These are phyloP conservation scores for Stegastes partitus DNA, from an alignment of 2,113 vertebrate genomes.

Conservation along the genomic window DNA sequence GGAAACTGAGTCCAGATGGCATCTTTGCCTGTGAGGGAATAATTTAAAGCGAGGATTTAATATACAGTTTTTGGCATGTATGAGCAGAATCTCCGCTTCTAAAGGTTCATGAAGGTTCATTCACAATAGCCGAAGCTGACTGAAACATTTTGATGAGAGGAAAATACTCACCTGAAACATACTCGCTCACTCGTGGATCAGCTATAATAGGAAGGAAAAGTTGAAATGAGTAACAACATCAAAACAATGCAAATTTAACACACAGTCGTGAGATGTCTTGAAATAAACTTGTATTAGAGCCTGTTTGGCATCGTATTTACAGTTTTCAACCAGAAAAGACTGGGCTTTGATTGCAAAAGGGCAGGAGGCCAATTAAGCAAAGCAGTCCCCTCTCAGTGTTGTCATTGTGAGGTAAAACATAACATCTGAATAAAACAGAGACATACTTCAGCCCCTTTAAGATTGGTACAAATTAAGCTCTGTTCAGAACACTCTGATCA, in stretches of 20 bases:
- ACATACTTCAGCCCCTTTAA: conserved; percentile 14
- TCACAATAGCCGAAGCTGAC: conserved; percentile 16
- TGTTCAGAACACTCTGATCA: background rate
- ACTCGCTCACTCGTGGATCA: conserved; percentile 94
- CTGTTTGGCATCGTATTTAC: conserved; percentile 22
- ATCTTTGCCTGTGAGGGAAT: conserved; percentile 88
- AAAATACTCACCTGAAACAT: conserved; percentile 89
- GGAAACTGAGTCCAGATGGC: conserved; percentile 98
- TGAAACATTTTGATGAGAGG: background rate
- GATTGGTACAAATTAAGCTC: background rate
- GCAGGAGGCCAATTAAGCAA: conserved; percentile 38
- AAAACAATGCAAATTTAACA: conserved; percentile 5
- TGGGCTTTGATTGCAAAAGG: conserved; percentile 46
- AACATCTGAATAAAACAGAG: background rate
- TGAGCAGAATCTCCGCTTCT: background rate
- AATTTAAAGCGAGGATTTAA: background rate
- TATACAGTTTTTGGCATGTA: background rate
- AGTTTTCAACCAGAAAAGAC: conserved; percentile 3
- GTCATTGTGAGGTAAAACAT: conserved; percentile 32
- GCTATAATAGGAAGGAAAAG: conserved; percentile 82
- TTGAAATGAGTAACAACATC: conserved; percentile 24
- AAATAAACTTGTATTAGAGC: conserved; percentile 16
- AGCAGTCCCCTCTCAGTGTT: conserved; percentile 17
- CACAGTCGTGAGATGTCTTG: conserved; percentile 1
- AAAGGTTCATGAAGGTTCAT: background rate